Base-by-base conservation (phyloP, 2,113 vertebrate species). In the Pelvicachromis taeniatus region DNA sequence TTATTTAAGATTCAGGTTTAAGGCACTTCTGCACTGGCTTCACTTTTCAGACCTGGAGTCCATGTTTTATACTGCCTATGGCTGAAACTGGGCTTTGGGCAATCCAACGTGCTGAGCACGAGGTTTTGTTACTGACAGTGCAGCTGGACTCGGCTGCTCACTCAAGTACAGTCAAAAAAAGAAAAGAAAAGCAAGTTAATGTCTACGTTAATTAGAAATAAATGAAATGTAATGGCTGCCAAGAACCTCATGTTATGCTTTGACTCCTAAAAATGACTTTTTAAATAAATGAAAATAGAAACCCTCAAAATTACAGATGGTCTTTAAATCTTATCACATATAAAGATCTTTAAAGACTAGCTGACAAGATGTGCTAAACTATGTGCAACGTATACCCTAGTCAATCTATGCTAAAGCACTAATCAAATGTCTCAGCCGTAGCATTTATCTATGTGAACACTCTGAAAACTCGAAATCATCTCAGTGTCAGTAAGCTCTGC, bases 291-390 rank as follows among this genome's bases (percentile, higher is more conserved):
- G 8, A 53, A 3, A 53, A 73, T 45, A 26, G 16, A 80, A 78
- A 83, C 40, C 55, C 54, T 19, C 10, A 21, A 5, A 87, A 83
- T 48, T 81, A 14, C 38, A 29, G 58, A 55, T 70, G 77, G 58
- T 88, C 7, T 77, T 80, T 89, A 81, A 77, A 56, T 53, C 53
- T 38, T 21, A 77, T 73, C 21, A 81, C 77, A 82, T 50, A 23
- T n/a, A 82, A 53, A 58, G n/a, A 52, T 85, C 50, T 31, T 50
- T 50, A 45, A 75, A 53, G 35, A 85, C 84, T 45, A 91, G 38
- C 77, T 87, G 89, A 82, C 6, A 88, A 86, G n/a, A 19, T 63
- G 93, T 96, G 94, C 93, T 95, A 89, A 88, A 88, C 54, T 59
- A 77, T 1, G 83, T 23, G 53, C 23, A 78, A 45, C 0, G 14